These are phyloP conservation scores for Luffia ferchaultella DNA, from an alignment of 2,888 invertebrate genomes.

Conservation along the genomic window DNA sequence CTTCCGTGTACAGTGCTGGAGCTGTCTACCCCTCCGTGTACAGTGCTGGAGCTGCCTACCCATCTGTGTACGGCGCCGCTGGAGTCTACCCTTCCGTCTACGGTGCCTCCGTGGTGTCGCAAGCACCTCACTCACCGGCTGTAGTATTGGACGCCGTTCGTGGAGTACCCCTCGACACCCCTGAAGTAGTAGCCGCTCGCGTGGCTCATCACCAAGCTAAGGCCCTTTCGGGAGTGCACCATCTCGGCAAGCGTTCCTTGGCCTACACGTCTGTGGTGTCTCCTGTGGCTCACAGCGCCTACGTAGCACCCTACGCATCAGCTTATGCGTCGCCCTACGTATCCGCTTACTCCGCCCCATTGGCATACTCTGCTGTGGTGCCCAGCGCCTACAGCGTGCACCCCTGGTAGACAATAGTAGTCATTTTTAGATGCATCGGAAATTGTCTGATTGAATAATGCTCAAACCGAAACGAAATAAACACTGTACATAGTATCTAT, in stretches of 20 bases:
- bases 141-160: conserved; percentile 46
- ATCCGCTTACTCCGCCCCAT: conserved; percentile 15
- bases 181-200: conserved; percentile 56
- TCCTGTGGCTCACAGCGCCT: conserved; percentile 23
- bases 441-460: conserved; percentile 23
- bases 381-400: conserved; percentile 39
- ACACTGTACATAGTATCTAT: conserved; percentile 4
- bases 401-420: conserved; percentile 27
- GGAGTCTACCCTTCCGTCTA: conserved; percentile 16
- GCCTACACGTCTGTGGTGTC: conserved; percentile 9
- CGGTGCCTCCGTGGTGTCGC: conserved; percentile 18
- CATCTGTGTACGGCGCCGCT: conserved; percentile 21
- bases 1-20: conserved; percentile 24
- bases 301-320: conserved; percentile 23
- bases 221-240: conserved; percentile 43
- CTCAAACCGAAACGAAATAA: conserved; percentile 24
- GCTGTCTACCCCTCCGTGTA: conserved; percentile 17
- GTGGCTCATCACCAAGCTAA: conserved; percentile 53
- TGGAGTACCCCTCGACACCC: conserved; percentile 56
- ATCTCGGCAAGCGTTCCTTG: conserved; percentile 36
- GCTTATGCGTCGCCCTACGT: conserved; percentile 38
- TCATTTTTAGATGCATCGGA: neutral
- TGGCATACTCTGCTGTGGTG: conserved; percentile 26
- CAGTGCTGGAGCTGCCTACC: conserved; percentile 20
- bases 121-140: conserved; percentile 48